Evolutionary conservation across 2,113 vertebrate genomes (phyloP).

Genomic region (Phylloscopus trochiloides): DNA sequence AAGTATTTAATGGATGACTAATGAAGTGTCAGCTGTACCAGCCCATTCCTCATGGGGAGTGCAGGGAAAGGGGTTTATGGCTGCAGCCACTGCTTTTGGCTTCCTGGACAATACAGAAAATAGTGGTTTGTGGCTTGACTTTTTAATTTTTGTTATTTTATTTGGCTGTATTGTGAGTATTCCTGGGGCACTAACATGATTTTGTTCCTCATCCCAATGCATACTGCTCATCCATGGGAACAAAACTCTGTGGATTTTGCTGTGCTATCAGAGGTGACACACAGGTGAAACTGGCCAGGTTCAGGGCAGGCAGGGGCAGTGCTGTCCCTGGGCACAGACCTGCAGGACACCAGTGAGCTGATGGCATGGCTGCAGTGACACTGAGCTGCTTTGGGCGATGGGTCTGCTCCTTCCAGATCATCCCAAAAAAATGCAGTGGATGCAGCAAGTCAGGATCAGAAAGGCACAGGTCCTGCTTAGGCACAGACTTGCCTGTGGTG

Average conservation of each 20-base stretch:
- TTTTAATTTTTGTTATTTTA: not conserved
- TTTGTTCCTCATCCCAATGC: not conserved
- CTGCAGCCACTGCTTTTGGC: not conserved
- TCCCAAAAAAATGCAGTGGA: not conserved
- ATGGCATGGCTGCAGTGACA: not conserved
- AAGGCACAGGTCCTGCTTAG: not conserved
- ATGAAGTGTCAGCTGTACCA: constrained; percentile 9
- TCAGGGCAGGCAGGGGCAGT: not conserved
- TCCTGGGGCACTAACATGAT: not conserved
- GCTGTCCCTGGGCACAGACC: not conserved
- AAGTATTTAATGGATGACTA: constrained; percentile 13
- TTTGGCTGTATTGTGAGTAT: rapidly evolving
- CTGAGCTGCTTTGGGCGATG: rapidly evolving
- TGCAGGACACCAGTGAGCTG: not conserved
- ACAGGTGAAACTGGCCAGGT: not conserved
- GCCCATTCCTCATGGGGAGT: not conserved
- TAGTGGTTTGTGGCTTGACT: not conserved
- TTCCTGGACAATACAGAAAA: not conserved
- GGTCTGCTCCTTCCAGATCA: not conserved
- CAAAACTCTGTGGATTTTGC: not conserved
- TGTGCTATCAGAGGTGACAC: not conserved
- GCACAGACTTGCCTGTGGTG: not conserved
- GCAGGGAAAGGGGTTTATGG: not conserved
- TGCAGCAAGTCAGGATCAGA: rapidly evolving
- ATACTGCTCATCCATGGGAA: not conserved